Evolutionary conservation across 1,140 invertebrate genomes (phyloP), one percentile per base, ranked within the genome.

Genomic region (Pseudachorutes palmiensis): DNA sequence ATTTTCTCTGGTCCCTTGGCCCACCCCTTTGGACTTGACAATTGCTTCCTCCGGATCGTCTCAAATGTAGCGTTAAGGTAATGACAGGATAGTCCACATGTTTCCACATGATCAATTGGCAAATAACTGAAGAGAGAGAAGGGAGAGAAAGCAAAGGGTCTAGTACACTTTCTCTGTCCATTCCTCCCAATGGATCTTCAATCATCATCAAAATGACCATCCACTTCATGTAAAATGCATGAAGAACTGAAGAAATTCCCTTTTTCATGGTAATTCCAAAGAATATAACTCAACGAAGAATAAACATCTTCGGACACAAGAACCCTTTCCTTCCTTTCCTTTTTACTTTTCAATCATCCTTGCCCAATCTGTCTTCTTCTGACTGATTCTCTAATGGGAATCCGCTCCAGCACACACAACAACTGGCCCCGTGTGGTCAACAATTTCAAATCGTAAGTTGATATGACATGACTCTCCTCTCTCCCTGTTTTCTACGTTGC

Each of bases 51-150:
- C 12, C 12, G 14, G 12, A 14, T 28, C 58, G 9, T 30, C 58
- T 60, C 58, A 70, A 70, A 70, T 70, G 69, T 70, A 70, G 65
- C 69, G 59, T 70, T 65, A 70, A 70, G 58, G 58, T 60, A 60
- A 60, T 60, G 58, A 60, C 58, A 60, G 58, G 58, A 60, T 60
- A 60, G 58, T 60, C 58, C 26, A 60, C 58, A 60, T 60, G 2
- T 67, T 70, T 70, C 69, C 69, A 70, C 51, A 70, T 70, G 69
- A 70, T 70, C 69, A 67, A 70, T 70, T 70, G 69, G 65, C 69
- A 70, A 70, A 70, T 70, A 70, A 70, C 65, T 65, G 59, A 22
- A 66, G 60, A 33, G 32, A 3, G 45, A 1, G 63, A 22, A n/a
- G 19, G 51, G 29, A 55, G 51, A 5, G 51, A 55, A 55, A 55